Evolutionary conservation across 2,797 vertebrate genomes (phyloP), one percentile per base, ranked within the genome.

Genomic region (Podarcis siculus): DNA sequence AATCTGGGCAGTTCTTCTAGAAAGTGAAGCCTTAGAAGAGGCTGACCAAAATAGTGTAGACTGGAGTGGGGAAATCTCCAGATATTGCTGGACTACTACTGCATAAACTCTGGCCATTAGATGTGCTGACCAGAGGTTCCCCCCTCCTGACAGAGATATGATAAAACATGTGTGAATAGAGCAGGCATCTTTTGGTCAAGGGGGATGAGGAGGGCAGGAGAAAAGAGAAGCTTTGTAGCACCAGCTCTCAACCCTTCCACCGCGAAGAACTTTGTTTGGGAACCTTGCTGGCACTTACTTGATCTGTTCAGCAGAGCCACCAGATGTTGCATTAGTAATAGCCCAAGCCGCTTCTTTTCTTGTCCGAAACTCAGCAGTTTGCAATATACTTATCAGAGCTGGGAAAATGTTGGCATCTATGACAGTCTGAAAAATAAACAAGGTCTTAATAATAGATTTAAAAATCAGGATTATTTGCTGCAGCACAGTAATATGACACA

Each of bases 281-380:
- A 90, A 49, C 30, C 82, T 90, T 45, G 32, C 87, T 49, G 35
- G 81, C 90, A 23, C 67, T 0, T 94, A 99, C 98, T 99, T 98
- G 94, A 99, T 99, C 95, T 99, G 98, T 94, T 99, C 98, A 7
- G 98, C 97, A 86, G 98, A 99, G 87, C 99, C 99, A 92, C 97
- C 97, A 3, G 97, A 98, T 37, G 97, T 98, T 25, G 97, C 97
- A 86, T 98, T 98, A 92, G 97, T 98, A 90, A 98, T 97, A 71
- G 97, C 97, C 97, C 97, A 98, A 7, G 97, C 97, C n/a, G 97
- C 97, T 95, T 98, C 97, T 93, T 98, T 98, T 91, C 97, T 96
- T 91, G 97, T 98, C 73, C 97, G 97, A 93, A 98, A 98, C 89
- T 98, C 97, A 58, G 97, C 97, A 0, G 97, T 97, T 95, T 98